Base-by-base conservation (phyloP, 2,113 vertebrate genomes). In the Sapajus apella region DNA sequence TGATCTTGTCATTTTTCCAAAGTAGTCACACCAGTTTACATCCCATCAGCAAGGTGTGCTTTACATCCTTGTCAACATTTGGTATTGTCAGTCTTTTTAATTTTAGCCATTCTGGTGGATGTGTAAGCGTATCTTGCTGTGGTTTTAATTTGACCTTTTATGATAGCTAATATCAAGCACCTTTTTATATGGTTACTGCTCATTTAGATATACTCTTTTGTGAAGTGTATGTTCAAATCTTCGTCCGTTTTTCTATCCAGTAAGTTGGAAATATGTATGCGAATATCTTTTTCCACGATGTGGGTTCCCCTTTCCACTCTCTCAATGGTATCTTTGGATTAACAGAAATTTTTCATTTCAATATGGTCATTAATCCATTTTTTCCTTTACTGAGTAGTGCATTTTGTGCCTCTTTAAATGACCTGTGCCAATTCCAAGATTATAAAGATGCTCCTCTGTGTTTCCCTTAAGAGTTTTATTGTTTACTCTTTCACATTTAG, bases 131-230 rank as follows among this genome's bases (percentile, higher is more conserved):
- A 64, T 96, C 64, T 79, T 68, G 13, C 45, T 90, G 68, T 75
- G 82, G 61, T 91, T 94, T 93, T 89, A 68, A 81, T 89, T 61
- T 89, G 43, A 94, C 61, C 82, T 95, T 82, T 50, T 50, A 43
- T 70, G 37, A 45, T 72, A 52, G 77, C 68, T 77, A 61, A 82
- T 76, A 55, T 20, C 90, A 27, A 94, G 32, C 8, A 56, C 45
- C 56, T 95, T 91, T 86, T 90, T 56, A 25, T 77, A n/a, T 70
- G 13, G 86, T 64, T 95, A 70, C 76, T 76, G 37, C 14, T 18
- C 58, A 79, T 64, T 87, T 95, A 91, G 56, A 32, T 76, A 77
- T 52, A 76, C 20, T 75, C 40, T 87, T 72, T 87, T 81, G 30
- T 50, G 66, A 87, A 80, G 23, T 90, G 14, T 32, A 58, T 97